Evolutionary conservation across 1,140 invertebrate species (phyloP).

Genomic region (Brachystomella parvula): DNA sequence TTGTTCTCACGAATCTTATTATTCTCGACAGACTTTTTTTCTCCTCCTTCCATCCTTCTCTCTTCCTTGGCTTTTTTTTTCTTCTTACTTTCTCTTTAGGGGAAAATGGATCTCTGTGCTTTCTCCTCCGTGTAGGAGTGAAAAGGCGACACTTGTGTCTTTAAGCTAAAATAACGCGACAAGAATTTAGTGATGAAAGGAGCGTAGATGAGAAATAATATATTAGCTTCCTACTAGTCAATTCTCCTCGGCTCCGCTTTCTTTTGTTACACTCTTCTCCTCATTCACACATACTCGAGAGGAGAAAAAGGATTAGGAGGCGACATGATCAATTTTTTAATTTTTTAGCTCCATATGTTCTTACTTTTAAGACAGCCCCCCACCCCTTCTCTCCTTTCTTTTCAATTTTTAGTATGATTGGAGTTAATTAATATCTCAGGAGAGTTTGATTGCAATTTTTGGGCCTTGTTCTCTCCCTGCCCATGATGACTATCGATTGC

Average conservation of each 20-base stretch:
- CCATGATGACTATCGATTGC: too few species aligned
- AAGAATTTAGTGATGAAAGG: conserved; percentile 16
- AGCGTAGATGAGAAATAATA: conserved; percentile 14
- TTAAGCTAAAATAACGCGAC: conserved; percentile 18
- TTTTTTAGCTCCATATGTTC: too few species aligned
- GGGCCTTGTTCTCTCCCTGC: neutral
- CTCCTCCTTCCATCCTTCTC: neutral
- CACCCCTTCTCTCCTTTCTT: neutral
- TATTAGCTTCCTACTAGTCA: conserved; percentile 3
- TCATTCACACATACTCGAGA: neutral
- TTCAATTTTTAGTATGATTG: too few species aligned
- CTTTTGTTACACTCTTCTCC: neutral
- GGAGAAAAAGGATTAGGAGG: neutral
- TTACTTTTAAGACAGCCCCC: too few species aligned
- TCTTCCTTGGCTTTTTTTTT: neutral
- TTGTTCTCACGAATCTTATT: conserved; percentile 17
- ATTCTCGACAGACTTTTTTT: conserved; percentile 18
- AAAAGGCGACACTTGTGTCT: conserved; percentile 10
- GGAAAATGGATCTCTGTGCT: too few species aligned
- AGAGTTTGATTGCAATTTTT: neutral
- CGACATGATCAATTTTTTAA: neutral
- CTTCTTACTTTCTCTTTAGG: neutral
- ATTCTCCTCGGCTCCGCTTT: neutral
- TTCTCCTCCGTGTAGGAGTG: neutral
- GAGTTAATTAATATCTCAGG: conserved; percentile 2